Base-by-base conservation (phyloP, 1,140 invertebrate genomes). In the Drosophila eugracilis region DNA sequence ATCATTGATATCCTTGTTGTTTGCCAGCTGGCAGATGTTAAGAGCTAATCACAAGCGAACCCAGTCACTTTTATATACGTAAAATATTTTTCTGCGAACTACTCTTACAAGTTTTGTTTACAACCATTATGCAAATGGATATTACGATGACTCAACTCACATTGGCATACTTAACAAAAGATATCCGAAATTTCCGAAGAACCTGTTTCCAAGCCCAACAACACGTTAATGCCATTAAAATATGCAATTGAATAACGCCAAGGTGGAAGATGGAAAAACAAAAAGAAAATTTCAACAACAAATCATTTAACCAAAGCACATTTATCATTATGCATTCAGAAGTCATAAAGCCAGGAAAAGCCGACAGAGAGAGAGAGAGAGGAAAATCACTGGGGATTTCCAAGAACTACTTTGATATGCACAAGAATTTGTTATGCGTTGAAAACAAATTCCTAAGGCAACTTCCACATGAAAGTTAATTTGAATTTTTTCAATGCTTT, bases 291-390 rank as follows among this genome's bases (percentile, higher is more conserved):
- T 41, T 21, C 24, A 58, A 71, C 59, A 75, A 74, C 55, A 57
- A 71, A 60, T 77, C 37, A 53, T 45, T 47, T 12, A 65, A 28
- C 42, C 52, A 26, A 62, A 15, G 57, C 73, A 72, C 28, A 73
- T 30, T 45, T 65, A 22, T 41, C 45, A 62, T 74, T 84, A 71
- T 6, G 45, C 44, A 75, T 83, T 74, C 79, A 83, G 53, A 78
- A 70, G 54, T 73, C 63, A 71, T 41, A 58, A 22, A 32, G 9
- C 44, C 37, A 55, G 69, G 47, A 14, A 30, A 41, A 48, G 14
- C 7, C 15, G 36, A n/a, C n/a, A n/a, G n/a, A n/a, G n/a, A n/a
- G n/a, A n/a, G n/a, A n/a, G n/a, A n/a, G 24, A 32, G 39, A 55
- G 39, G 36, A 22, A 30, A 57, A 47, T 30, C 60, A 49, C n/a